Percentiles rank a stretch among this genome's conserved stretches.
Conservation (phyloP, 2,797 vertebrate species). For the Melanotaenia trifasciata region DNA sequence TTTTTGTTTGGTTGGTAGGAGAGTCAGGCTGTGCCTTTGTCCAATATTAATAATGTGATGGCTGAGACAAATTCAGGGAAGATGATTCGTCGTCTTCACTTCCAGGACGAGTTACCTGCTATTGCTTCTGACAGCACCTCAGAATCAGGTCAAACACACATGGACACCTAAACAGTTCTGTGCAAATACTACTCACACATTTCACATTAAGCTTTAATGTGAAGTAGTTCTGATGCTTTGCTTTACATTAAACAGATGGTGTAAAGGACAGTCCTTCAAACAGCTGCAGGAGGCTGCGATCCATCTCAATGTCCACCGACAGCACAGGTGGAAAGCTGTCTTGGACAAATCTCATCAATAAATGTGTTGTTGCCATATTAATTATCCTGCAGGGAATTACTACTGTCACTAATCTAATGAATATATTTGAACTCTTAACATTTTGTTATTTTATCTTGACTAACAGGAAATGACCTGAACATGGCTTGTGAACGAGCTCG, state of each 20-base stretch:
- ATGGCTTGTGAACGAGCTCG: conserved; percentile 88
- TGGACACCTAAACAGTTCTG: neutral
- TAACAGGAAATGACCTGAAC: conserved; percentile 83
- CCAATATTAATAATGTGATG: conserved; percentile 84
- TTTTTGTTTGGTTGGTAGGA: conserved; percentile 77
- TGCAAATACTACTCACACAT: neutral
- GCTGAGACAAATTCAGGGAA: conserved; percentile 75
- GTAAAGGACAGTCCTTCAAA: conserved; percentile 67
- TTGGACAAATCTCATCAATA: conserved; percentile 6
- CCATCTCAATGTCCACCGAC: conserved; percentile 75
- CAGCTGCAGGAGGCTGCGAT: conserved; percentile 70
- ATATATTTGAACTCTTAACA: neutral
- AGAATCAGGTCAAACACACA: conserved; percentile 80
- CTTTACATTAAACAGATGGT: conserved; percentile 66
- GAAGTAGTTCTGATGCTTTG: conserved; percentile 16
- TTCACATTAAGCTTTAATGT: conserved; percentile 10
- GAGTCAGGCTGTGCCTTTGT: conserved; percentile 88
- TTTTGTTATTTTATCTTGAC: conserved; percentile 15
- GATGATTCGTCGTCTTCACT: conserved; percentile 76
- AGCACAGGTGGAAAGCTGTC: conserved; percentile 68
- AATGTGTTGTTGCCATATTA: conserved; percentile 18
- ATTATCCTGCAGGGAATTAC: conserved; percentile 19
- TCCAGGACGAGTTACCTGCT: conserved; percentile 84
- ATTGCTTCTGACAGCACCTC: conserved; percentile 64
- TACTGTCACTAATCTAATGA: conserved; percentile 12